phyloP scores from a whole-genome alignment of 2,888 invertebrate genomes.

The Nemotelus nigrinus region DNA sequence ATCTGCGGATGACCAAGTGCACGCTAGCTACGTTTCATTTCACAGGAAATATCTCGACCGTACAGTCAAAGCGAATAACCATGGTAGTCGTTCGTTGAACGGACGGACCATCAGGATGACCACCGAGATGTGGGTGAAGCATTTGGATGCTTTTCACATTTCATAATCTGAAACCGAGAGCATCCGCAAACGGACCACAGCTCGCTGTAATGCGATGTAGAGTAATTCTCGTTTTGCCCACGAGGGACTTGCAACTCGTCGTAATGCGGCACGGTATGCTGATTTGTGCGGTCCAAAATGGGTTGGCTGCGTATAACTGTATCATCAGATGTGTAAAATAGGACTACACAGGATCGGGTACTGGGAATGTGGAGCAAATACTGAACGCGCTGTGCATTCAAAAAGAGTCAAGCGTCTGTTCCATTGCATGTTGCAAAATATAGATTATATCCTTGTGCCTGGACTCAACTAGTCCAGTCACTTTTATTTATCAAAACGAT shows the following conservation, averaged over 20 bases:
- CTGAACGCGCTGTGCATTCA: conserved; percentile 43
- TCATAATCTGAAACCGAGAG: conserved; percentile 9
- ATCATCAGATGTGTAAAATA: background rate
- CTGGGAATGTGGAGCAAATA: conserved; percentile 30
- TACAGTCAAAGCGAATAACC: too few species aligned
- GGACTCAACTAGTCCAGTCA: too few species aligned
- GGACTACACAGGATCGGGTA: conserved; percentile 11
- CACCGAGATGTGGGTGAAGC: background rate
- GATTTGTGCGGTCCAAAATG: background rate
- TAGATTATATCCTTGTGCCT: conserved; percentile 30
- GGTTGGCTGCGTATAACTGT: background rate
- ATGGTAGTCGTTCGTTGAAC: too few species aligned
- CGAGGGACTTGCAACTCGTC: background rate
- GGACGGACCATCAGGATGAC: background rate
- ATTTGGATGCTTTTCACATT: conserved; percentile 34
- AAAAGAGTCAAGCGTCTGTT: conserved; percentile 46
- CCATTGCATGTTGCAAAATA: conserved; percentile 35
- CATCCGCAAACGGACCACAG: conserved; percentile 14
- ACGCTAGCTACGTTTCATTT: background rate
- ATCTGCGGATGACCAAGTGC: conserved; percentile 29
- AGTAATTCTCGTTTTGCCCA: conserved; percentile 23
- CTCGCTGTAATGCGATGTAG: conserved; percentile 26
- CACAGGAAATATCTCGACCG: background rate
- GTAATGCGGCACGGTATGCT: background rate
- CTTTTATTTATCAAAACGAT: background rate